Percentiles rank a stretch among this genome's conserved stretches.
phyloP scores from a whole-genome alignment of 2,113 vertebrate species.

The Pelecanoides urinatrix region DNA sequence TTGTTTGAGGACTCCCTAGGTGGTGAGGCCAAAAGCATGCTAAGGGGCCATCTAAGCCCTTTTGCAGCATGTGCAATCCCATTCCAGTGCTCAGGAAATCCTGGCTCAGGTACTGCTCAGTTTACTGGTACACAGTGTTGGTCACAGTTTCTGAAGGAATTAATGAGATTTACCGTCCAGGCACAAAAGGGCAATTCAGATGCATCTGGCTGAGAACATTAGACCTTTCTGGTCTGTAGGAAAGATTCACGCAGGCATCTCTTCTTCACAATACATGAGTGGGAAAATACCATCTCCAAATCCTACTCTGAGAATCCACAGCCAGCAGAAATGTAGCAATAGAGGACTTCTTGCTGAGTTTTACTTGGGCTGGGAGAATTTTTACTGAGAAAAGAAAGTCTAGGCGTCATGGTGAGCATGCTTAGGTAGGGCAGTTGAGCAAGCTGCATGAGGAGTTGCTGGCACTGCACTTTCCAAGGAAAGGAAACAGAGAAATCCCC shows the following conservation, averaged over 20 bases:
- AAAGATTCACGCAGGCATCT: background rate
- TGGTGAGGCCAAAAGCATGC: background rate
- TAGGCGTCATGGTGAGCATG: background rate
- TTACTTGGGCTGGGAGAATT: background rate
- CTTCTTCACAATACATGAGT: background rate
- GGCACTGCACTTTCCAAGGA: background rate
- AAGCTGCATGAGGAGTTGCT: background rate
- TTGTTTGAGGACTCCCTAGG: background rate
- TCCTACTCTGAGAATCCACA: background rate
- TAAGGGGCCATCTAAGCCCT: background rate
- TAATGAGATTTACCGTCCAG: background rate
- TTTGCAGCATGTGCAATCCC: background rate
- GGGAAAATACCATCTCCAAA: background rate
- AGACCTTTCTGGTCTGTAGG: background rate
- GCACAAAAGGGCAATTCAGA: background rate
- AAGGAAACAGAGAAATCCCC: background rate
- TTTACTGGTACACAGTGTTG: background rate
- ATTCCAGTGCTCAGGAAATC: background rate
- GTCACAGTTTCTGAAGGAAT: background rate
- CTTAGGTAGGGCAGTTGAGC: background rate
- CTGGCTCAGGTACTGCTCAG: background rate
- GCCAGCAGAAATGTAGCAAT: background rate
- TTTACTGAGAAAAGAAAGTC: background rate
- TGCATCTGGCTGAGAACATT: background rate
- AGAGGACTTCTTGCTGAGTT: background rate